These are phyloP conservation scores for Thaleichthys pacificus DNA, from an alignment of 2,797 vertebrate species.

Conservation along the genomic window DNA sequence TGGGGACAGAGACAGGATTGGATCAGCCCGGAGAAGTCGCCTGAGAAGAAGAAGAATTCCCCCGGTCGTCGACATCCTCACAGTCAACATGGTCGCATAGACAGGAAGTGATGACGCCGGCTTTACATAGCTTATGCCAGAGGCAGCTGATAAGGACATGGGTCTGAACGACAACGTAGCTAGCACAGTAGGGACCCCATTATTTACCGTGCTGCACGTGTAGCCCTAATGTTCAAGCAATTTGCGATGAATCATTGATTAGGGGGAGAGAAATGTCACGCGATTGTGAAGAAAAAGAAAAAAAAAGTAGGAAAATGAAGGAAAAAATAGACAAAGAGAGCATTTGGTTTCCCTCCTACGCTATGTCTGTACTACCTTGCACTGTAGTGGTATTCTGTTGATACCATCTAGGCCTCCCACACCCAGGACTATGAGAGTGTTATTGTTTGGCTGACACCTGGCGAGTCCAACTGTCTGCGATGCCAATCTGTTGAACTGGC, in stretches of 20 bases:
- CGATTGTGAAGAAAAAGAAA: conserved; percentile 2
- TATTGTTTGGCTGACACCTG: neutral
- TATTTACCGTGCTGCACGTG: no score
- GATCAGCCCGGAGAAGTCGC: neutral
- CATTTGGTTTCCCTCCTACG: neutral
- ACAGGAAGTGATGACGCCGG: neutral
- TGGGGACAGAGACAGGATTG: neutral
- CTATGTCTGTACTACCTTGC: neutral
- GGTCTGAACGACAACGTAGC: no score
- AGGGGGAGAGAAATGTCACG: neutral
- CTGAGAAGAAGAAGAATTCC: neutral
- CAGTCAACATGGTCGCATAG: neutral
- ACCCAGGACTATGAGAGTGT: neutral
- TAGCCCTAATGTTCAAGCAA: no score
- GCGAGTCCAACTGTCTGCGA: neutral
- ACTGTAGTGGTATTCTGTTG: neutral
- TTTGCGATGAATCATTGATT: no score
- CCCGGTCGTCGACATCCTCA: neutral
- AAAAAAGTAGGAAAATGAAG: neutral
- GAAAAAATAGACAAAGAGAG: neutral
- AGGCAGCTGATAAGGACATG: neutral
- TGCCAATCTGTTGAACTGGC: conserved; percentile 5
- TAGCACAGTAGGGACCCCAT: no score
- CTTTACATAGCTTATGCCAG: neutral
- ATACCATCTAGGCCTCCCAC: neutral